These are phyloP conservation scores for Streptopelia turtur DNA, from an alignment of 2,797 vertebrate genomes.

Conservation along the genomic window DNA sequence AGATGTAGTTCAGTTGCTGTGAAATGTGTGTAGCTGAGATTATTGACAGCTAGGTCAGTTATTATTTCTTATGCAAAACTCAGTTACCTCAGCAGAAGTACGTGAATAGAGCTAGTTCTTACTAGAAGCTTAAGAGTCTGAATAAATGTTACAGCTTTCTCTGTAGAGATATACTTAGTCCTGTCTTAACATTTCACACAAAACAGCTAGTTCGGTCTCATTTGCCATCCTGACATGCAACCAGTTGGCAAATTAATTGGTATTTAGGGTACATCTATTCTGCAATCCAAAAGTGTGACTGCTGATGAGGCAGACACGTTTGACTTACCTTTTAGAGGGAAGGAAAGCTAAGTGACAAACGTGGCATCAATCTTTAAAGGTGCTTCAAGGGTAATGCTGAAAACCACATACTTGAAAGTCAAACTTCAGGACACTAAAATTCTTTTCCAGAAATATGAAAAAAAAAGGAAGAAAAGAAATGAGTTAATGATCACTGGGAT, in stretches of 20 bases:
- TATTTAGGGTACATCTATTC: not conserved
- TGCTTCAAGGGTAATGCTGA: not conserved
- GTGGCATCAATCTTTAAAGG: not conserved
- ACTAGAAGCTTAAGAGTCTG: not conserved
- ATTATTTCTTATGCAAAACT: not conserved
- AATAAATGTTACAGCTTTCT: not conserved
- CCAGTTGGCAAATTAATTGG: not conserved
- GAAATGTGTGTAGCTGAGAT: not conserved
- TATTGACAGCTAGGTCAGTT: not conserved
- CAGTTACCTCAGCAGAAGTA: not conserved
- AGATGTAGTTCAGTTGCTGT: not conserved
- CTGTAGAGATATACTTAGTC: not conserved
- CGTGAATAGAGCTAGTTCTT: not conserved
- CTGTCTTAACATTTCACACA: not conserved
- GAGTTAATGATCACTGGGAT: not conserved
- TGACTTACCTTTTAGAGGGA: not conserved
- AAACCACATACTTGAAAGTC: not conserved
- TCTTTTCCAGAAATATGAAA: not conserved
- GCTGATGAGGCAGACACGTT: not conserved
- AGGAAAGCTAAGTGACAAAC: not conserved
- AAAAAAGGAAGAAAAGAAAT: not conserved
- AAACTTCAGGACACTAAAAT: not conserved
- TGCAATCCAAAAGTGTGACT: not conserved
- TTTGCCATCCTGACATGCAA: not conserved
- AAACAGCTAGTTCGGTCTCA: not conserved